phyloP scores from a whole-genome alignment of 2,888 invertebrate genomes.

The Emmelina monodactyla region DNA sequence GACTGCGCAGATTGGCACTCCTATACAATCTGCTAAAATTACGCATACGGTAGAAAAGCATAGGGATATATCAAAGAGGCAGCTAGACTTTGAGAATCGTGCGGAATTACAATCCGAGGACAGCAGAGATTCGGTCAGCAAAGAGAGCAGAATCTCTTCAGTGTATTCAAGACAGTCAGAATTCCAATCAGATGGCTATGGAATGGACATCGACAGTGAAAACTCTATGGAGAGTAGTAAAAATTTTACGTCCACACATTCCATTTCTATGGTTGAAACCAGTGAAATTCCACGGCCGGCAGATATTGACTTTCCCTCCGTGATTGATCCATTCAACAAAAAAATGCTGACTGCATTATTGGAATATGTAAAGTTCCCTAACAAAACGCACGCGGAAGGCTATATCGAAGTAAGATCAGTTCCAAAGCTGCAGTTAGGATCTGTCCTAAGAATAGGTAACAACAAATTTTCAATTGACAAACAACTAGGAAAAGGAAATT shows the following conservation, averaged over 20 bases:
- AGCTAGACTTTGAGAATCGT: slow-evolving; percentile 55
- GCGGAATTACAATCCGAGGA: slow-evolving; percentile 56
- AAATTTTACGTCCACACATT: slow-evolving; percentile 55
- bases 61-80: slow-evolving; percentile 57
- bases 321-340: slow-evolving; percentile 83
- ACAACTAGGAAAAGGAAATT: slow-evolving; percentile 83
- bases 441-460: slow-evolving; percentile 49
- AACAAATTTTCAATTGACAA: slow-evolving; percentile 70
- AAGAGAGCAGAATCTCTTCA: slow-evolving; percentile 54
- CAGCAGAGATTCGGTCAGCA: slow-evolving; percentile 55
- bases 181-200: slow-evolving; percentile 53
- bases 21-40: slow-evolving; percentile 53
- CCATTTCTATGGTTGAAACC: slow-evolving; percentile 55
- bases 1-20: slow-evolving; percentile 48
- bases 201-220: slow-evolving; percentile 62
- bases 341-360: slow-evolving; percentile 73
- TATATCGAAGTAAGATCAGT: slow-evolving; percentile 63
- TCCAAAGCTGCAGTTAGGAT: slow-evolving; percentile 55
- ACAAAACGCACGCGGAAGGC: slow-evolving; percentile 62
- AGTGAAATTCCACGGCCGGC: slow-evolving; percentile 58
- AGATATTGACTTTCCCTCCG: slow-evolving; percentile 56
- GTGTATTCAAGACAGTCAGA: slow-evolving; percentile 54
- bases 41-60: slow-evolving; percentile 42
- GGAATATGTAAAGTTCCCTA: slow-evolving; percentile 74
- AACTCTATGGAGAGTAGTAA: slow-evolving; percentile 61